Evolutionary conservation across 2,797 vertebrate genomes (phyloP).

Genomic region (Rhinoraja longicauda): DNA sequence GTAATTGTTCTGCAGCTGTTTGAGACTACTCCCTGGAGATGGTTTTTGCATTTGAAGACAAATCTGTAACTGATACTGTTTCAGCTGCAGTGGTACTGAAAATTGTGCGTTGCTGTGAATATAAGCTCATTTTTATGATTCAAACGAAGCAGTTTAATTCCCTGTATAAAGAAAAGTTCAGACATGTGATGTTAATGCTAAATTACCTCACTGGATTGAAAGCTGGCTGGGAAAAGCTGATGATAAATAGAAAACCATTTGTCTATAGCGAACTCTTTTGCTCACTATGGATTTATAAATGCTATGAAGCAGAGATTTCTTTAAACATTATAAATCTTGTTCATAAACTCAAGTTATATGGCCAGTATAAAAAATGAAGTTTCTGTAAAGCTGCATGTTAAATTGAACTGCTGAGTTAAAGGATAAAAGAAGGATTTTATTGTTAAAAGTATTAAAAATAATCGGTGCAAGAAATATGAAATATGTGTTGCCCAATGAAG

Average conservation of each 20-base stretch:
- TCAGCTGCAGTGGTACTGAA: not conserved
- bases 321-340: not conserved
- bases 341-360: not conserved
- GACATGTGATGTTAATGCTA: not conserved
- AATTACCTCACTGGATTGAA: constrained; percentile 3
- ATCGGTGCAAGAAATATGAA: not conserved
- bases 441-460: not conserved
- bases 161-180: not conserved
- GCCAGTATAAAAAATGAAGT: not conserved
- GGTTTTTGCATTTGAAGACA: not conserved
- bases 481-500: not conserved
- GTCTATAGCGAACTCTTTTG: not conserved
- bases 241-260: not conserved
- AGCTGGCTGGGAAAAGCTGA: not conserved
- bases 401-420: not conserved
- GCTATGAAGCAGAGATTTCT: not conserved
- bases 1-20: not conserved
- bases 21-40: not conserved
- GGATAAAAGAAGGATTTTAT: not conserved
- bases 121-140: too few species aligned
- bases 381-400: not conserved
- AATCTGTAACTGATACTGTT: not conserved
- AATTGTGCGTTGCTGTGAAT: not conserved
- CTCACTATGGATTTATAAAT: not conserved
- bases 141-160: not conserved